Conservation (phyloP, 2,888 invertebrate species). For the Resseliella maxima region DNA sequence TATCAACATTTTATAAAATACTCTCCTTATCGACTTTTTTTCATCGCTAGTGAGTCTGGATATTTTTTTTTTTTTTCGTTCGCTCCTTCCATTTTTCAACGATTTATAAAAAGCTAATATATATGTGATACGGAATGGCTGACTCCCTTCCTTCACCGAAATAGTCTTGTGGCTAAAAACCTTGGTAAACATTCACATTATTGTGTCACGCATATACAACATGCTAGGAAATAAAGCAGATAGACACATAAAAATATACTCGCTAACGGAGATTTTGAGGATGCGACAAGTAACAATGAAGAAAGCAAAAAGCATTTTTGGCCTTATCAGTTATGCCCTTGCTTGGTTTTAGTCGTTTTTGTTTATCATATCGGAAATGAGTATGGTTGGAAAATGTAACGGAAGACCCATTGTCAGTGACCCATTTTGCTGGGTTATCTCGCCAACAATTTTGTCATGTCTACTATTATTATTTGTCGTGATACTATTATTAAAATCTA, state of each 20-base stretch:
- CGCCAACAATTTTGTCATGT: constrained; percentile 26
- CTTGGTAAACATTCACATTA: background rate
- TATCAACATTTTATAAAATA: constrained; percentile 2
- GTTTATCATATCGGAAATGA: constrained; percentile 6
- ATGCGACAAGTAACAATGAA: background rate
- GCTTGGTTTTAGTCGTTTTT: background rate
- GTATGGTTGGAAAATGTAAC: background rate
- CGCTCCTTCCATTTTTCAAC: background rate
- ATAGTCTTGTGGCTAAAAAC: background rate
- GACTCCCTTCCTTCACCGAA: background rate
- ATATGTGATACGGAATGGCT: background rate
- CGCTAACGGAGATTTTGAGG: background rate
- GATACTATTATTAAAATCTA: constrained; percentile 34
- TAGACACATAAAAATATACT: constrained; percentile 3
- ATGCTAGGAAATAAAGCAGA: background rate
- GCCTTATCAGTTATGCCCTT: background rate
- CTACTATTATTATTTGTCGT: constrained; percentile 3
- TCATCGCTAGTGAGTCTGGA: too few species aligned
- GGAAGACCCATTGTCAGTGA: background rate
- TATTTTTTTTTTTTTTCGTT: background rate
- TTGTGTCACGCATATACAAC: constrained; percentile 18
- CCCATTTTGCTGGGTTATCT: constrained; percentile 22
- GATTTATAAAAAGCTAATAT: constrained; percentile 44
- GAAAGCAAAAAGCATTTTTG: background rate
- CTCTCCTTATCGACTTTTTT: background rate